Evolutionary conservation across 1,140 invertebrate genomes (phyloP).

Genomic region (Trachymyrmex cornetzi): DNA sequence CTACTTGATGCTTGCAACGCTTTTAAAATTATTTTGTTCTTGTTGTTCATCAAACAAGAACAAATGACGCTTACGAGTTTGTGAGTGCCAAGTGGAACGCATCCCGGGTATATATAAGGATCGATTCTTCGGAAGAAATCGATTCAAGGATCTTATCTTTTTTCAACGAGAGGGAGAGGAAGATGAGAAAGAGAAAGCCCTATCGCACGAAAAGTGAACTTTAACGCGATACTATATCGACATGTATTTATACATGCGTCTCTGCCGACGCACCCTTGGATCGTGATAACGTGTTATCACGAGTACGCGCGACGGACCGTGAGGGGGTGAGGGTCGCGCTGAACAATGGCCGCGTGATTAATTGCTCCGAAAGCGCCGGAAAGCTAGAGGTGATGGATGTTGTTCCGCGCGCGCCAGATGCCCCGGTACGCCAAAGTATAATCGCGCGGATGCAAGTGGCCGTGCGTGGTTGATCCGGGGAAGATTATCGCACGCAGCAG

Average conservation of each 20-base stretch:
- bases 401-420: constrained; percentile 54
- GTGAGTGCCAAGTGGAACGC: too few relatives aligned
- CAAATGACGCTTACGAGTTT: too few relatives aligned
- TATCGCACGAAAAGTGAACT: constrained; percentile 47
- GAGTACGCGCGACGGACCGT: constrained; percentile 2
- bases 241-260: constrained; percentile 62
- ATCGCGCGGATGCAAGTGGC: constrained; percentile 41
- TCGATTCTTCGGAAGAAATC: too few relatives aligned
- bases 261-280: constrained; percentile 60
- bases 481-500: constrained; percentile 23
- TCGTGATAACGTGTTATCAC: constrained; percentile 70
- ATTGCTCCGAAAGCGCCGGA: constrained; percentile 69
- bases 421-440: constrained; percentile 56
- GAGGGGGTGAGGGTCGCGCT: background rate
- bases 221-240: constrained; percentile 65
- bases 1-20: too few relatives aligned
- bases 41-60: too few relatives aligned
- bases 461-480: constrained; percentile 28
- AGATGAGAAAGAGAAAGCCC: background rate
- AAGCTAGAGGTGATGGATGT: constrained; percentile 72
- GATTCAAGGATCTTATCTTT: too few relatives aligned
- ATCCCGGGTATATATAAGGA: too few relatives aligned
- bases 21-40: too few relatives aligned
- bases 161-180: background rate
- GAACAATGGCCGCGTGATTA: constrained; percentile 72